These are phyloP conservation scores for Cordilura impudica DNA, from an alignment of 2,888 invertebrate genomes.

Conservation along the genomic window DNA sequence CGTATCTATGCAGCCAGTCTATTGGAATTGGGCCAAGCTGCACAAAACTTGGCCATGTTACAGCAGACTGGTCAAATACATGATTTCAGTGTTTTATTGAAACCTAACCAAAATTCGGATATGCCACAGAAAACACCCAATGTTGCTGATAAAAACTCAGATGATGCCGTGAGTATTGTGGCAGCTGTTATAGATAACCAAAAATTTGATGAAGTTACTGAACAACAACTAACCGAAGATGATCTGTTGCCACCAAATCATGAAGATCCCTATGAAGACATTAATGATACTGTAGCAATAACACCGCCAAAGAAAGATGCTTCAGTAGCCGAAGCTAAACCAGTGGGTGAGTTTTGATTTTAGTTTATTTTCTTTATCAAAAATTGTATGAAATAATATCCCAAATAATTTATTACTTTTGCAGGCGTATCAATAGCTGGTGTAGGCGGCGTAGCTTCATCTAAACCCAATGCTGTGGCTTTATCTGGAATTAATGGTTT, in stretches of 20 bases:
- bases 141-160: not conserved
- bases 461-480: conserved; percentile 85
- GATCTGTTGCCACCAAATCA: conserved; percentile 73
- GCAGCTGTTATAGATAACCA: conserved; percentile 65
- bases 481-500: conserved; percentile 84
- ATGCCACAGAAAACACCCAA: conserved; percentile 67
- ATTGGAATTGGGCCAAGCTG: conserved; percentile 80
- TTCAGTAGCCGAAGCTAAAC: conserved; percentile 87
- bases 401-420: conserved; percentile 45
- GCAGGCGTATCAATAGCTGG: conserved; percentile 83
- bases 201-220: conserved; percentile 69
- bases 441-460: conserved; percentile 84
- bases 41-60: conserved; percentile 80
- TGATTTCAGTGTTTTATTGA: conserved; percentile 79
- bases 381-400: not conserved
- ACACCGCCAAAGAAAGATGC: conserved; percentile 81
- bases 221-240: conserved; percentile 68
- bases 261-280: conserved; percentile 76
- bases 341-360: conserved; percentile 81
- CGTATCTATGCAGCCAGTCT: conserved; percentile 80
- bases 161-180: conserved; percentile 61
- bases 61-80: conserved; percentile 80
- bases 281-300: conserved; percentile 77
- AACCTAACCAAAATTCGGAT: conserved; percentile 65
- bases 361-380: not conserved